Conservation (phyloP, 2,888 invertebrate genomes). For the Drosophila aldrichi region DNA sequence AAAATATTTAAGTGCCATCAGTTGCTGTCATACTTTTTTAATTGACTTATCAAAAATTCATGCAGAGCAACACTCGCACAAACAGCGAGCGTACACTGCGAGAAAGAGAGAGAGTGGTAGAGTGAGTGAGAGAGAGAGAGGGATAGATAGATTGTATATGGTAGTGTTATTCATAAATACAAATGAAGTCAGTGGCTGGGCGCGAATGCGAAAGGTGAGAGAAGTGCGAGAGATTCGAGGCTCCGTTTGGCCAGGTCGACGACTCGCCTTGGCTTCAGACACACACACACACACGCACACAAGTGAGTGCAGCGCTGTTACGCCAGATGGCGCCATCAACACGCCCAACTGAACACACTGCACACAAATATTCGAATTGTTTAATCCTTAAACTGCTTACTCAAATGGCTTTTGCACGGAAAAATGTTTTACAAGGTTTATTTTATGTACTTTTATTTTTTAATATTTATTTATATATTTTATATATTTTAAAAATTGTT, state of each 20-base stretch:
- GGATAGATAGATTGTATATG: conserved; percentile 5
- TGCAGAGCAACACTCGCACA: conserved; percentile 46
- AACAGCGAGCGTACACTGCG: conserved; percentile 8
- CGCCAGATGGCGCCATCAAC: conserved; percentile 1
- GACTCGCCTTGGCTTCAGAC: conserved; percentile 32
- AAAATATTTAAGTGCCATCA: conserved; percentile 81
- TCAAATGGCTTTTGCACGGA: neutral
- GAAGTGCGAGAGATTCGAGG: conserved; percentile 15
- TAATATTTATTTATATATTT: too few species aligned
- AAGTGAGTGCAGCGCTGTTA: neutral
- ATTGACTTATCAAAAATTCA: conserved; percentile 84
- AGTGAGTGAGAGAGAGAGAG: neutral
- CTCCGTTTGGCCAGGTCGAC: conserved; percentile 28
- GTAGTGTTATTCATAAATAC: conserved; percentile 62
- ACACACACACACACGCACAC: neutral
- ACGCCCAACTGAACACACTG: neutral
- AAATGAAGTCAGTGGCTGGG: conserved; percentile 55
- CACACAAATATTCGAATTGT: neutral
- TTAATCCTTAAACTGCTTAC: neutral
- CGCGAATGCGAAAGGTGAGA: conserved; percentile 35
- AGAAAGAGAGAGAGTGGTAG: neutral
- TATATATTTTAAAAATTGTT: too few species aligned
- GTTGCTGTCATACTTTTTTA: conserved; percentile 80
- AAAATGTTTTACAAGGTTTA: too few species aligned
- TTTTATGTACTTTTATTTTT: too few species aligned